Evolutionary conservation across 2,888 invertebrate genomes (phyloP).

Genomic region (Sarcophaga subvicina): DNA sequence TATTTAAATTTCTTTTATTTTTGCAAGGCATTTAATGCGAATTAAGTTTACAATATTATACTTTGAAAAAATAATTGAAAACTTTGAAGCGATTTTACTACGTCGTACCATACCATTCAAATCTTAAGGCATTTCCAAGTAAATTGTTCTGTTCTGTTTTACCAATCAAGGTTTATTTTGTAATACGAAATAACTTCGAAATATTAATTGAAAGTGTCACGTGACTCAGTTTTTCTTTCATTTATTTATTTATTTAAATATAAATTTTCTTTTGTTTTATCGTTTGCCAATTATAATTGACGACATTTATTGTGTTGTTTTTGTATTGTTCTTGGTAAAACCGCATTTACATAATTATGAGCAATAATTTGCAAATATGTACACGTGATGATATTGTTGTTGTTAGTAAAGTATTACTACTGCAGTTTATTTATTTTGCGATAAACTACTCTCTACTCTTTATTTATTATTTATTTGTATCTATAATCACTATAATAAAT

Average conservation of each 20-base stretch:
- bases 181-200: conserved; percentile 3
- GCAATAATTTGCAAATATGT: conserved; percentile 14
- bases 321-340: not conserved
- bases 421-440: not conserved
- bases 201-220: conserved; percentile 52
- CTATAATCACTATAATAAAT: conserved; percentile 16
- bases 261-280: conserved; percentile 14
- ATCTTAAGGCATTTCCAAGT: no score
- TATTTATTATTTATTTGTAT: not conserved
- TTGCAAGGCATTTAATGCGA: not conserved
- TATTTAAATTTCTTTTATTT: not conserved
- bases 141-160: not conserved
- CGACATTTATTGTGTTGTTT: conserved; percentile 16
- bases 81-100: not conserved
- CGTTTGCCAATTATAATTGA: conserved; percentile 45
- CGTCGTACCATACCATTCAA: no score
- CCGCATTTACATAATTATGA: conserved; percentile 44
- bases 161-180: conserved; percentile 29
- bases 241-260: not conserved
- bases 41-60: not conserved
- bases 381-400: not conserved
- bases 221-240: not conserved
- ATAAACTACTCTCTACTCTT: not conserved
- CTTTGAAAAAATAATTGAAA: not conserved
- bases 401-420: not conserved